Percentiles rank a stretch among this genome's conserved stretches.
Evolutionary conservation across 1,140 invertebrate species (phyloP).

Genomic region (Bombus impatiens): DNA sequence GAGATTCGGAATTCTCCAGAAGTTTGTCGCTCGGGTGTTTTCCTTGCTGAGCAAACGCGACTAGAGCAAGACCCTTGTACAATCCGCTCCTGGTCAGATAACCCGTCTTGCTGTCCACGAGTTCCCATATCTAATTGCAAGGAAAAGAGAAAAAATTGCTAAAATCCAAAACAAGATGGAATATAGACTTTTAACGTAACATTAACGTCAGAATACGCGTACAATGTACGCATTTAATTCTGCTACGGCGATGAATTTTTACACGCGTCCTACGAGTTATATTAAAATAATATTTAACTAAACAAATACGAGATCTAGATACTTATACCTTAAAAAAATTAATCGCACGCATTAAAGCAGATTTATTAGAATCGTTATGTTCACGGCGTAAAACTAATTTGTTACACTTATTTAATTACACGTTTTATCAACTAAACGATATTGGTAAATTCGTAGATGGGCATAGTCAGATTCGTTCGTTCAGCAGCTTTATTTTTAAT

Average conservation of each 20-base stretch:
- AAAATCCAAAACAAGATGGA: not conserved
- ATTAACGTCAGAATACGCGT: not conserved
- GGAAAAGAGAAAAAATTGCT: slow-evolving; percentile 31
- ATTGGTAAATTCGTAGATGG: too few relatives aligned
- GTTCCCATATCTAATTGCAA: slow-evolving; percentile 85
- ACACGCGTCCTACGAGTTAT: too few relatives aligned
- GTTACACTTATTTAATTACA: not conserved
- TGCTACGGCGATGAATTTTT: too few relatives aligned
- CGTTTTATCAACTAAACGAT: too few relatives aligned
- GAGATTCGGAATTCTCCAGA: slow-evolving; percentile 86
- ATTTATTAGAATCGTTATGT: not conserved
- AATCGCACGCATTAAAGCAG: too few relatives aligned
- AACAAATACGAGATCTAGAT: too few relatives aligned
- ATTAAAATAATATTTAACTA: too few relatives aligned
- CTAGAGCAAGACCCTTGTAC: slow-evolving; percentile 87
- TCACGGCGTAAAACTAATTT: not conserved
- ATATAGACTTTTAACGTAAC: not conserved
- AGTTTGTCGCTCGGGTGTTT: slow-evolving; percentile 86
- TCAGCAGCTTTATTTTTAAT: not conserved
- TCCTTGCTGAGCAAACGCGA: slow-evolving; percentile 88
- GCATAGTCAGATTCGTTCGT: too few relatives aligned
- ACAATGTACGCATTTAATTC: too few relatives aligned
- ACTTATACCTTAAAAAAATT: too few relatives aligned
- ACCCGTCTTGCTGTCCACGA: slow-evolving; percentile 85
- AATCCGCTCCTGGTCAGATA: slow-evolving; percentile 84